phyloP scores from a whole-genome alignment of 2,113 vertebrate genomes.

The Bufo bufo region DNA sequence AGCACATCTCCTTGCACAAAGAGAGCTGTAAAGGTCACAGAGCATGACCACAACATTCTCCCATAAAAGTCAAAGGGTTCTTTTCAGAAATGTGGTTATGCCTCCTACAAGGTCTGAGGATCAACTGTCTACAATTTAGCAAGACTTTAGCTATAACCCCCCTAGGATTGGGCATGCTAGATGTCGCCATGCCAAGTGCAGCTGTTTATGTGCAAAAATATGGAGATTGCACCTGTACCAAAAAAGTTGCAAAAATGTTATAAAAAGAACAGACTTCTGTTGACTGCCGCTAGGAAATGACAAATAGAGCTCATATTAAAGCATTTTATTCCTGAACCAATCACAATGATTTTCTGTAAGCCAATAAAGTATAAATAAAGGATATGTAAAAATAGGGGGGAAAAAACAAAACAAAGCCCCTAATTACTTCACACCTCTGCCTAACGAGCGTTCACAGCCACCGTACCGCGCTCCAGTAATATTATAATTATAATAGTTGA shows the following conservation, averaged over 20 bases:
- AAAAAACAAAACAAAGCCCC: not conserved
- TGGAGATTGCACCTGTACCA: too few relatives aligned
- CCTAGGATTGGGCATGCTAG: too few relatives aligned
- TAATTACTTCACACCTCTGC: constrained; percentile 19
- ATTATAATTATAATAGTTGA: not conserved
- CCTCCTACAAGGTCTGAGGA: too few relatives aligned
- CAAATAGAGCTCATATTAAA: not conserved
- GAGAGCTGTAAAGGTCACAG: too few relatives aligned
- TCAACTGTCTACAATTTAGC: too few relatives aligned
- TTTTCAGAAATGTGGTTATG: too few relatives aligned
- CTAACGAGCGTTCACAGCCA: not conserved
- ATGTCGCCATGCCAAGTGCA: too few relatives aligned
- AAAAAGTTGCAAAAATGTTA: not conserved
- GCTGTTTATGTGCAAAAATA: too few relatives aligned
- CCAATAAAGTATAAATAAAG: constrained; percentile 10
- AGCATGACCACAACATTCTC: too few relatives aligned
- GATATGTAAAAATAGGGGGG: not conserved
- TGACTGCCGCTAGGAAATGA: not conserved
- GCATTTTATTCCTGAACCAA: not conserved
- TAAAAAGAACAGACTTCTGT: not conserved
- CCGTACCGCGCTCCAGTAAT: not conserved
- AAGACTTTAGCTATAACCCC: too few relatives aligned
- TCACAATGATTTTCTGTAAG: not conserved
- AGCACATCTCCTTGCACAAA: too few relatives aligned
- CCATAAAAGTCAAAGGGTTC: too few relatives aligned